phyloP scores from a whole-genome alignment of 2,888 invertebrate genomes.

The Yponomeuta plumbellus region DNA sequence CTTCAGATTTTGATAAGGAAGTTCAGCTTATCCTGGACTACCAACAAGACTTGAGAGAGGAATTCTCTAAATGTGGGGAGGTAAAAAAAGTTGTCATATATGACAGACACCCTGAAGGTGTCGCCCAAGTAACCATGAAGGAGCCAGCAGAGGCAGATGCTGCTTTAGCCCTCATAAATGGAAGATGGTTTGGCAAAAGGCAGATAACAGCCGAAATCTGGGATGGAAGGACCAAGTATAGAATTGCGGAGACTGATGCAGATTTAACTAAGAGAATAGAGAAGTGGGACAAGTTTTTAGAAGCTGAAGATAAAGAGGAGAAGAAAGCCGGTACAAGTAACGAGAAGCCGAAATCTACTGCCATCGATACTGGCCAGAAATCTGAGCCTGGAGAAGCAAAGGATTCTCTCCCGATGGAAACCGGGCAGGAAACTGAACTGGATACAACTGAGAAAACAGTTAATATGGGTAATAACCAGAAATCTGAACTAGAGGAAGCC shows the following conservation, averaged over 20 bases:
- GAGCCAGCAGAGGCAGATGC: slow-evolving; percentile 94
- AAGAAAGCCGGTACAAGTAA: slow-evolving; percentile 6
- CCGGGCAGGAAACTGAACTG: background rate
- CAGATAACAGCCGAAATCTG: slow-evolving; percentile 91
- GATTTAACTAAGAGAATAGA: slow-evolving; percentile 87
- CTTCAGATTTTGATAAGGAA: slow-evolving; percentile 91
- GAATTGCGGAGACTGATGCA: slow-evolving; percentile 92
- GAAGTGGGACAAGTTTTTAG: slow-evolving; percentile 92
- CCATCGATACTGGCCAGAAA: background rate
- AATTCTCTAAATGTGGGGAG: slow-evolving; percentile 93
- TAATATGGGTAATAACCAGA: background rate
- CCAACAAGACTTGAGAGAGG: slow-evolving; percentile 92
- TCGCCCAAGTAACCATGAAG: slow-evolving; percentile 93
- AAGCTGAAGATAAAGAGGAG: slow-evolving; percentile 66
- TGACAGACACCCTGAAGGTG: slow-evolving; percentile 96
- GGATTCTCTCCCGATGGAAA: background rate
- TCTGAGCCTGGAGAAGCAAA: background rate
- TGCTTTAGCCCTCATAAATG: slow-evolving; percentile 90
- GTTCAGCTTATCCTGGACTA: slow-evolving; percentile 93
- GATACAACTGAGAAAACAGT: background rate
- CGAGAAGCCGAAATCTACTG: background rate
- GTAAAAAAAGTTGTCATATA: slow-evolving; percentile 93
- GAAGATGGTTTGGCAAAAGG: slow-evolving; percentile 92
- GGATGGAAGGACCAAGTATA: slow-evolving; percentile 97
- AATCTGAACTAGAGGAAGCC: background rate